A percentile compares a stretch with the other conserved stretches of the same genome.
Evolutionary conservation across 1,140 invertebrate species (phyloP).

Genomic region (Helicoverpa armigera): DNA sequence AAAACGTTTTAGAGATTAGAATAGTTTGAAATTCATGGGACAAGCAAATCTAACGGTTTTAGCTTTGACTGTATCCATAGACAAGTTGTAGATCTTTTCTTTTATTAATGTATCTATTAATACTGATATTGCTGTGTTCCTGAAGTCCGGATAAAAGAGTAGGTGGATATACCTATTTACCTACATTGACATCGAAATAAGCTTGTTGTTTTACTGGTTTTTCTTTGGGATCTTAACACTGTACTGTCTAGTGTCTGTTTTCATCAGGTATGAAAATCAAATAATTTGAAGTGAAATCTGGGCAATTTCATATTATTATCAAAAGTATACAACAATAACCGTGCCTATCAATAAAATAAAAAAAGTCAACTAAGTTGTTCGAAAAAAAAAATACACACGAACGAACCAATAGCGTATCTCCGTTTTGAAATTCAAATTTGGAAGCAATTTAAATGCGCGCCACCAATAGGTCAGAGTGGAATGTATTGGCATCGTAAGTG

Average conservation of each 20-base stretch:
- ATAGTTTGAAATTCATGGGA: not conserved
- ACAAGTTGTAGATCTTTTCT: too few species aligned
- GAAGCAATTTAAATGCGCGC: slow-evolving; percentile 75
- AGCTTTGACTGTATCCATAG: not conserved
- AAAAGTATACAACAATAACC: too few species aligned
- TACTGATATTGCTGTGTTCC: too few species aligned
- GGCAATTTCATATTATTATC: too few species aligned
- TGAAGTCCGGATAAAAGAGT: too few species aligned
- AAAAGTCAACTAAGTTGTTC: slow-evolving; percentile 56
- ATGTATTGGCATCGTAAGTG: slow-evolving; percentile 76
- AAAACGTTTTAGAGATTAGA: not conserved
- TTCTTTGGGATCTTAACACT: too few species aligned
- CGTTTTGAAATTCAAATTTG: slow-evolving; percentile 79
- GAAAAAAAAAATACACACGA: slow-evolving; percentile 49
- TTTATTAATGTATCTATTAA: too few species aligned
- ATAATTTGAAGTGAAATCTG: too few species aligned
- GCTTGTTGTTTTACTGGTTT: too few species aligned
- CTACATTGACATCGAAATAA: too few species aligned
- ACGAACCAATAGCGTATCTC: slow-evolving; percentile 61
- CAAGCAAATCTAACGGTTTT: not conserved
- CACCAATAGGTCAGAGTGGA: slow-evolving; percentile 81
- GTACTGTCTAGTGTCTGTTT: not conserved
- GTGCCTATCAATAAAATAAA: not conserved
- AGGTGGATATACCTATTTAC: too few species aligned
- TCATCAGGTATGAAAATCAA: too few species aligned